A percentile compares a stretch with the other conserved stretches of the same genome.
Conservation (phyloP, 2,888 invertebrate species). For the Monopis laevigella region DNA sequence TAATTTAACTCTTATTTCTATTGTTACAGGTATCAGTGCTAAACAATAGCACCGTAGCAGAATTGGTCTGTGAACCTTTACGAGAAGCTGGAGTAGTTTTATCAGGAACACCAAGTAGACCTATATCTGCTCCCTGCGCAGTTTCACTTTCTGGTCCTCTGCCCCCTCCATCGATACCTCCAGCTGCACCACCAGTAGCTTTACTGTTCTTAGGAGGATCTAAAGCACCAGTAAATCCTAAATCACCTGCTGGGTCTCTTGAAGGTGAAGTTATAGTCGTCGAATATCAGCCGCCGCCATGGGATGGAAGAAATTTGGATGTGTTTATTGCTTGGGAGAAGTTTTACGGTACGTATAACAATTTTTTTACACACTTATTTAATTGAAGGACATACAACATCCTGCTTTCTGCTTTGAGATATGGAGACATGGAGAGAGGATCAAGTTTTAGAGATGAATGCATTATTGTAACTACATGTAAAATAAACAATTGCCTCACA, state of each 20-base stretch:
- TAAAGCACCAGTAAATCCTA: conserved; percentile 70
- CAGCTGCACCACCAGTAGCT: conserved; percentile 41
- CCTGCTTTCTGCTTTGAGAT: too few species aligned
- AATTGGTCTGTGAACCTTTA: conserved; percentile 51
- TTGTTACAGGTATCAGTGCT: conserved; percentile 45
- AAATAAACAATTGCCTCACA: too few species aligned
- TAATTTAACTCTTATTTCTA: neutral
- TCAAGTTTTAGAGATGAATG: too few species aligned
- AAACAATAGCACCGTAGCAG: conserved; percentile 51
- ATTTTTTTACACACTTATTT: too few species aligned
- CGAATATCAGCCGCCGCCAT: conserved; percentile 64
- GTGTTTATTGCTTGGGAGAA: conserved; percentile 58
- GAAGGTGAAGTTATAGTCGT: conserved; percentile 73
- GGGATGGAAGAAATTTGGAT: conserved; percentile 62
- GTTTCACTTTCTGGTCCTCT: conserved; percentile 38
- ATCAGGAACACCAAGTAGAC: conserved; percentile 46
- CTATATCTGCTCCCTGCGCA: conserved; percentile 38
- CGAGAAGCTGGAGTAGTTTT: conserved; percentile 51
- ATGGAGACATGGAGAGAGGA: too few species aligned
- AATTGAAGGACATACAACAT: too few species aligned
- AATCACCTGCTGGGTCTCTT: conserved; percentile 63
- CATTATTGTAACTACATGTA: too few species aligned
- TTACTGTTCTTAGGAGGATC: conserved; percentile 70
- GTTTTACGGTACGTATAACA: conserved; percentile 44
- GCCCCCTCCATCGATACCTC: conserved; percentile 33